Base-by-base conservation (phyloP, 2,113 vertebrate species). In the Sturnus vulgaris region DNA sequence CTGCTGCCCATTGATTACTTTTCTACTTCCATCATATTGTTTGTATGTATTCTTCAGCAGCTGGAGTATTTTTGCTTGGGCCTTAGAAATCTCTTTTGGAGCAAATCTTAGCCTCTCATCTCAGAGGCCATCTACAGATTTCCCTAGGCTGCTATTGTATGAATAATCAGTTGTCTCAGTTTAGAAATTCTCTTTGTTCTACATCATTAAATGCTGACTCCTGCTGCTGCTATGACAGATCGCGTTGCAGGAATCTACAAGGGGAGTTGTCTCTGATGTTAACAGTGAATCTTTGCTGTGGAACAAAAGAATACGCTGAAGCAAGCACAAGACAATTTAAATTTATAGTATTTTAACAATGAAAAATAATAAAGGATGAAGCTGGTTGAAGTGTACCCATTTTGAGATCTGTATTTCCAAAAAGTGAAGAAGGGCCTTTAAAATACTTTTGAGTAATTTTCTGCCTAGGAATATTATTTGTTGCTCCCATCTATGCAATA, bases 161-260 rank as follows among this genome's bases (percentile, higher is more conserved):
- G 71, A 95, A 90, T 88, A 88, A 86, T 94, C 75, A 78, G 50
- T 55, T 70, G 35, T 77, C 63, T 94, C 56, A 71, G 59, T 95
- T 88, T 65, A 95, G 68, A 93, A 90, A 92, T 93, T 94, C 83
- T 83, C 66, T 96, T 93, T 94, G 79, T 93, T 96, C 90, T 93
- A 77, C 89, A 88, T 90, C 90, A 88, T 92, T 96, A 96, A 94
- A 86, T 81, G 87, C 82, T 90, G 87, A 94, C 31, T 96, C 90
- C 75, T 92, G 84, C 78, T 95, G 79, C 75, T 85, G 28, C 85
- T 80, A 10, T 93, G 92, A 96, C 85, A 93, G 88, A 88, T 70
- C 3, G 0, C 79, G 69, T 93, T 81, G 44, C 52, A 88, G 69
- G 40, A 46, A 66, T 71, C 63, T 90, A n/a, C 52, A 86, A 83